Conservation (phyloP, 2,888 invertebrate genomes). For the Polyommatus icarus region DNA sequence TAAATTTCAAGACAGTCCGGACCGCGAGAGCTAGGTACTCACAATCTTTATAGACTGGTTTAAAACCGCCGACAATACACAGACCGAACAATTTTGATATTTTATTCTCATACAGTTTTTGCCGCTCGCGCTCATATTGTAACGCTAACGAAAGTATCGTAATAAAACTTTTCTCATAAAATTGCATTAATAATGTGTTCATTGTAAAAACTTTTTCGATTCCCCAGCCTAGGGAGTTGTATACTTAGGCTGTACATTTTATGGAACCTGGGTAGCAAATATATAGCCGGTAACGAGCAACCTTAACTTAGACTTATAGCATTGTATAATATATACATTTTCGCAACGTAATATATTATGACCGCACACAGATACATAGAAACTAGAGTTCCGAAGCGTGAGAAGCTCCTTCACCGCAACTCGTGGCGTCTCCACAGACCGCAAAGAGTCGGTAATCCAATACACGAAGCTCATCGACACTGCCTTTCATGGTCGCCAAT, state of each 20-base stretch:
- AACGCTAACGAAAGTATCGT: slow-evolving; percentile 17
- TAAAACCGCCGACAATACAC: slow-evolving; percentile 58
- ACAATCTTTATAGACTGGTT: slow-evolving; percentile 52
- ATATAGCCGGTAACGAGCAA: background rate
- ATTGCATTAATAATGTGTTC: slow-evolving; percentile 26
- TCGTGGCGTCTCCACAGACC: slow-evolving; percentile 72
- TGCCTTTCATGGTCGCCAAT: slow-evolving; percentile 74
- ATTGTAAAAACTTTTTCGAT: slow-evolving; percentile 22
- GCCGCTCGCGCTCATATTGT: slow-evolving; percentile 9
- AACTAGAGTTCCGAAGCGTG: slow-evolving; percentile 63
- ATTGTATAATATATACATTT: background rate
- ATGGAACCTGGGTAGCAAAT: background rate
- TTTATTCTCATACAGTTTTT: slow-evolving; percentile 16
- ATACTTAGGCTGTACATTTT: background rate
- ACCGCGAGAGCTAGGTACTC: slow-evolving; percentile 60
- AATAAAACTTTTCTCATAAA: slow-evolving; percentile 26
- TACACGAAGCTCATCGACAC: slow-evolving; percentile 78
- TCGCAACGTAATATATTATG: slow-evolving; percentile 6
- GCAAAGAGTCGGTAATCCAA: slow-evolving; percentile 76
- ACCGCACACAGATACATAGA: slow-evolving; percentile 44
- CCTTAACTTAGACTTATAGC: background rate
- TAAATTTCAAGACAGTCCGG: slow-evolving; percentile 70
- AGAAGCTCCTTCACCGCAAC: slow-evolving; percentile 73
- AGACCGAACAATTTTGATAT: slow-evolving; percentile 35
- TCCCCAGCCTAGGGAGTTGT: background rate